Base-by-base conservation (phyloP, 2,888 invertebrate genomes). In the Lasioglossum marginatum region DNA sequence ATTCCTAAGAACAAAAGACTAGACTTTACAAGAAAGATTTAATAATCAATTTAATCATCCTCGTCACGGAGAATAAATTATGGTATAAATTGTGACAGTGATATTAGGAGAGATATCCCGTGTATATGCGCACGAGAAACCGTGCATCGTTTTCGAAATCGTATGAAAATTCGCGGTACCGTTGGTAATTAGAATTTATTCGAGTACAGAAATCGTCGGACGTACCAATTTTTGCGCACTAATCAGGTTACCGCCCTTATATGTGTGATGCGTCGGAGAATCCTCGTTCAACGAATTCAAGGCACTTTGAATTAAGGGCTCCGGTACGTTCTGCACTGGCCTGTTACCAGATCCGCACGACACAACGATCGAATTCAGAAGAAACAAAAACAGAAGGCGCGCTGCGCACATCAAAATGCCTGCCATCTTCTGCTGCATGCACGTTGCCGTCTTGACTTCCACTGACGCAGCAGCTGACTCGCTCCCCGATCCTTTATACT, bases 221-320 rank as follows among this genome's bases (percentile, higher is more conserved):
- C 89, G 89, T 91, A 94, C 94, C 92, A 93, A 83, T 92, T 93
- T 93, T 82, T 94, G 94, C 31, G 93, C 94, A 75, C 85, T 92
- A 82, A 94, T 93, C 78, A 94, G 91, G 81, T 92, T 91, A 84
- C 93, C 94, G 81, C 90, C 91, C 85, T 90, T 91, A 84, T 94
- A 94, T 10, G 90, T 91, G 37, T 92, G 93, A 76, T 90, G 89
- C 16, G 92, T 93, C 23, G 93, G 92, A 16, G 93, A 93, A 89
- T 93, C 79, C 19, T 92, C 90, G 81, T 94, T 94, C 37, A 94
- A 83, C 16, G 92, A 91, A 81, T 89, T 89, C 40, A 94, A 87
- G 31, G 94, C 94, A 85, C 90, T 93, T 81, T 91, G 90, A 43
- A 93, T 79, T 4, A 94, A 87, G 19, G 88, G 73, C 52, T 87